Conservation (phyloP, 2,888 invertebrate genomes). For the Malacosoma neustria region DNA sequence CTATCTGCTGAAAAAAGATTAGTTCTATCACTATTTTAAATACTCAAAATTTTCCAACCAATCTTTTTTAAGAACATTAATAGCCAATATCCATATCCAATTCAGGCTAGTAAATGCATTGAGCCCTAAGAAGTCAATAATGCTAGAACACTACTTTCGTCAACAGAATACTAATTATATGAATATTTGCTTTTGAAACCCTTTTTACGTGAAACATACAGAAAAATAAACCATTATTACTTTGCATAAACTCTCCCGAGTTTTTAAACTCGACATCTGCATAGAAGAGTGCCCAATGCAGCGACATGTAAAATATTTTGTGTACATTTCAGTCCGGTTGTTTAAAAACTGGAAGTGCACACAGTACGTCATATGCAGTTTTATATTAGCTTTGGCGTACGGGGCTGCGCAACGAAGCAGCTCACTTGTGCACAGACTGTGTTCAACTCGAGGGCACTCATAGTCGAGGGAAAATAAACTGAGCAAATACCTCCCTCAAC, state of each 20-base stretch:
- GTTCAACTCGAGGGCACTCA: conserved; percentile 51
- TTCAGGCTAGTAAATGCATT: too few relatives aligned
- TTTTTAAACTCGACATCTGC: neutral
- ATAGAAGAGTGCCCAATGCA: neutral
- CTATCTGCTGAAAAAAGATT: too few relatives aligned
- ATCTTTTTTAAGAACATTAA: too few relatives aligned
- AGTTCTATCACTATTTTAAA: too few relatives aligned
- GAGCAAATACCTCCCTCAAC: conserved; percentile 52
- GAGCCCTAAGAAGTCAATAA: too few relatives aligned
- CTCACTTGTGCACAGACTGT: conserved; percentile 49
- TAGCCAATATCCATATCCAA: too few relatives aligned
- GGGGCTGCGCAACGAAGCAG: conserved; percentile 39
- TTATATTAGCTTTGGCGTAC: conserved; percentile 47
- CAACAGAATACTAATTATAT: too few relatives aligned
- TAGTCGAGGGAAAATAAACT: conserved; percentile 57
- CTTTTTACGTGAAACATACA: too few relatives aligned
- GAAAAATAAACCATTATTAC: neutral
- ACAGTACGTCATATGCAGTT: conserved; percentile 41
- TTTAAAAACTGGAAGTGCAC: conserved; percentile 17
- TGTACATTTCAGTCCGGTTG: neutral
- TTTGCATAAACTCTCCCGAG: neutral
- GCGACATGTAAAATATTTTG: neutral
- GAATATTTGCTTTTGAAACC: too few relatives aligned
- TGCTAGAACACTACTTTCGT: too few relatives aligned
- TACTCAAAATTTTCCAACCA: too few relatives aligned